Evolutionary conservation across 2,113 vertebrate genomes (phyloP), one percentile per base, ranked within the genome.

Genomic region (Gymnobelideus leadbeateri): DNA sequence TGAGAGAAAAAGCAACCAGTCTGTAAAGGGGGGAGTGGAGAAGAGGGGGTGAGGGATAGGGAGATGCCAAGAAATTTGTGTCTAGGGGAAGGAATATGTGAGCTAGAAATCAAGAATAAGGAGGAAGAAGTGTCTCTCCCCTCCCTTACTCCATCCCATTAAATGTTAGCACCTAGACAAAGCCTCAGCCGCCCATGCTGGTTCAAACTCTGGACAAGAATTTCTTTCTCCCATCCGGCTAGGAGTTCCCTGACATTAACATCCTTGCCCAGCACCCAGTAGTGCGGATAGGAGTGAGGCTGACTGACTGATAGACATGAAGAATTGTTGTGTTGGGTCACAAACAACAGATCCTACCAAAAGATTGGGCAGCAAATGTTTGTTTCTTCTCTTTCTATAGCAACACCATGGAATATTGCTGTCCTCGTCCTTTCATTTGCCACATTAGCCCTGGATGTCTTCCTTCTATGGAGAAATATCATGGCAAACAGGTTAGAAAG

Each of bases 401-500:
- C 98, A 0, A 98, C 98, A 8, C 90, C 96, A 0, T 99, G 99
- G 99, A 99, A 98, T 92, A 99, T 98, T 84, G 98, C 98, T 0
- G 92, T 99, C 50, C 98, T 99, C 19, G 98, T 26, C 0, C 96
- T 99, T 92, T 98, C 99, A 0, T 97, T 98, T 0, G 1, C 98
- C 3, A 98, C 98, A 91, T 96, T 99, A 2, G 93, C 98, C n/a
- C 92, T 99, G 92, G 99, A 99, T 8, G 97, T 99, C 3, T 3
- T 99, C 93, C 98, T 99, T 94, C 95, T 99, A 94, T 97, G 97
- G 91, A 98, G 99, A 95, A 99, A 98, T 93, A 55, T 99, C 92
- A 97, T 98, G 97, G 98, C 97, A 54, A 99, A 99, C 98, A 99
- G 99, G 99, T 99, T 97, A 98, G 99, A 89, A 43, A 57, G 5